Evolutionary conservation across 2,113 vertebrate genomes (phyloP), one percentile per base, ranked within the genome.

Genomic region (Chionomys nivalis): DNA sequence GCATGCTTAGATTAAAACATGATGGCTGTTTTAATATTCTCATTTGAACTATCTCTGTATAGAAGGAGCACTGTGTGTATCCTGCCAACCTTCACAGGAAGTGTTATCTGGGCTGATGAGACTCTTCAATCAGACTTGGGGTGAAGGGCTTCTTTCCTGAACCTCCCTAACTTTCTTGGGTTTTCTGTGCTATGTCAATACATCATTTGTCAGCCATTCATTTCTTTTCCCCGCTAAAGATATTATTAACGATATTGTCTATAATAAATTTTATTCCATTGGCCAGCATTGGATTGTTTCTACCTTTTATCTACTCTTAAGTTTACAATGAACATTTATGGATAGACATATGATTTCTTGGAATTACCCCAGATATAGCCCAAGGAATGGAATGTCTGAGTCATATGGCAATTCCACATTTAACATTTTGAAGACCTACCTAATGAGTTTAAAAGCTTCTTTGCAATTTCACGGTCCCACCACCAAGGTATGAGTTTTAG

Each of bases 401-500:
- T 77, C 36, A 31, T 42, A 49, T 82, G 36, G 7, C 36, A n/a
- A n/a, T 13, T 81, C 52, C 26, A 81, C 36, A 39, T 7, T n/a
- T 58, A 39, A 44, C 47, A 7, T 86, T 31, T 33, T n/a, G 44
- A n/a, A 79, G 49, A 66, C 33, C 12, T 44, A 42, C 49, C 66
- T 33, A 58, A 26, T 33, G 33, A 52, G 11, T 75, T 75, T 55
- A 39, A 73, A 61, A 47, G 23, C 68, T 73, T 61, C 68, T 49
- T 0, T 11, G 16, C 0, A 44, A 8, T 21, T 63, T n/a, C 42
- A 31, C 3, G 0, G 23, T 3, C 52, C 36, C 36, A 58, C 79
- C 21, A 61, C 36, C 36, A 58, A n/a, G 36, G 6, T 26, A n/a
- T 14, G 52, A 82, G 21, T 58, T 82, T 82, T 36, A 61, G 52